Evolutionary conservation across 2,888 invertebrate genomes (phyloP).

Genomic region (Ophion slaviceki): DNA sequence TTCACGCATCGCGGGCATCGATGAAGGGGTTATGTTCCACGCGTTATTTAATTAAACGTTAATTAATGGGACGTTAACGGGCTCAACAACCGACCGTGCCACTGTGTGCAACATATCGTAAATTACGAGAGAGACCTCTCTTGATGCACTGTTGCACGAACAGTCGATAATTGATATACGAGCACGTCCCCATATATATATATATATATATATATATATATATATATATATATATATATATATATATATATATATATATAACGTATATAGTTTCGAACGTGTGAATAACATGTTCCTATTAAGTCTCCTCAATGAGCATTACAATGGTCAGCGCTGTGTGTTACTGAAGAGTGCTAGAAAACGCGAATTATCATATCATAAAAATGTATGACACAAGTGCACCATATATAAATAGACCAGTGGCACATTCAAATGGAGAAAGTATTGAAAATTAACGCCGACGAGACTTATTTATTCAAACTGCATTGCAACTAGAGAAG

Average conservation of each 20-base stretch:
- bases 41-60: constrained; percentile 65
- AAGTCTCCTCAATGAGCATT: constrained; percentile 2
- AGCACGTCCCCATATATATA: constrained; percentile 13
- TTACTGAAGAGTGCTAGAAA: constrained; percentile 1
- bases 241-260: background rate
- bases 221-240: background rate
- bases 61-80: constrained; percentile 72
- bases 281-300: constrained; percentile 41
- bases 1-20: constrained; percentile 44
- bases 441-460: background rate
- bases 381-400: background rate
- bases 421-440: background rate
- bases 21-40: constrained; percentile 50
- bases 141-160: constrained; percentile 49
- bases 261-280: constrained; percentile 12
- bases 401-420: background rate
- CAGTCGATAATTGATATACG: constrained; percentile 55
- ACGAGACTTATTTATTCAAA: background rate
- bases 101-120: constrained; percentile 65
- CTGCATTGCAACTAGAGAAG: background rate
- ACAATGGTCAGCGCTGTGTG: constrained; percentile 17
- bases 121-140: constrained; percentile 34
- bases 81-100: constrained; percentile 62
- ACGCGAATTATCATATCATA: constrained; percentile 3
- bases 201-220: background rate